Base-by-base conservation (phyloP, 2,888 invertebrate genomes). In the Lagria hirta region DNA sequence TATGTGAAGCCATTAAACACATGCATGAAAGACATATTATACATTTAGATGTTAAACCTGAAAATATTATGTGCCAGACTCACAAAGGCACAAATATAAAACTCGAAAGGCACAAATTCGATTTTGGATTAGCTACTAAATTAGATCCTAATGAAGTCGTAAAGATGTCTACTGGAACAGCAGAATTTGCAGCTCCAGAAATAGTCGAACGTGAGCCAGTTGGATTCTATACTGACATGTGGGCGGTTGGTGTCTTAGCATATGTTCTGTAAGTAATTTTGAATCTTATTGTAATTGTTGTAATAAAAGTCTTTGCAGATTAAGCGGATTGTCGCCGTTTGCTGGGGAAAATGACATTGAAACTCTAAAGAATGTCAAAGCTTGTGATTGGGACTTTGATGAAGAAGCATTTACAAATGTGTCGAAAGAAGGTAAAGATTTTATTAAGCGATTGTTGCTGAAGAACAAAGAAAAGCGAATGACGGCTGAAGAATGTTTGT, bases 21-120 rank as follows among this genome's bases (percentile, higher is more conserved):
- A 99, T 99, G 99, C 99, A 99, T 70, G 99, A 99, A 64, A 91
- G 92, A 77, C 98, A 97, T 74, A 98, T 99, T 63, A 97, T 99
- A 41, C 99, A 99, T 67, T 79, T 99, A 29, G 92, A 93, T 67
- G 85, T 94, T 48, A 91, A 97, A 76, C 99, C 99, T 0, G 99
- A 99, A 72, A 99, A 99, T 71, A 96, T 99, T 49, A 97, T 99
- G 96, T 99, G 98, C 73, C 95, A 96, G 71, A 99, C 96, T 0
- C 86, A 91, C 52, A 88, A 83, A 49, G 92, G 94, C 62, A 95
- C 92, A 32, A 93, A 94, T 65, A 90, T 99, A 6, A 99, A 99
- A 78, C 79, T 99, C 23, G 99, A 99, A 60, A n/a, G n/a, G n/a
- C n/a, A n/a, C n/a, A n/a, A n/a, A n/a, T n/a, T n/a, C n/a, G 99